A percentile compares a stretch with the other conserved stretches of the same genome.
Evolutionary conservation across 2,113 vertebrate species (phyloP).

Genomic region (Nematolebias whitei): DNA sequence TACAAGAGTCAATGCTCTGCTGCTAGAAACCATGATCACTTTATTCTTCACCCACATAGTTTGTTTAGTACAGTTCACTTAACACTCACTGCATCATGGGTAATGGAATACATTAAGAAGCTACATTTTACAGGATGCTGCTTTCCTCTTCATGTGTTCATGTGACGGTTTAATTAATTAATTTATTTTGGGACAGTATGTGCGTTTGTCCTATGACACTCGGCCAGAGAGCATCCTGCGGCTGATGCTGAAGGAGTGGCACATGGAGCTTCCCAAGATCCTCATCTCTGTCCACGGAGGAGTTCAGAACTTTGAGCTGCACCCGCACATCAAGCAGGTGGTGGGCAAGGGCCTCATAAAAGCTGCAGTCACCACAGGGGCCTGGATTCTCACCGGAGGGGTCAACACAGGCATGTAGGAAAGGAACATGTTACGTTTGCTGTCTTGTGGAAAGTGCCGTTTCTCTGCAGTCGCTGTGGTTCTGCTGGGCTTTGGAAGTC

Average conservation of each 20-base stretch:
- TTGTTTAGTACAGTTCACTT: no score
- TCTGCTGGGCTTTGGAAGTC: neutral
- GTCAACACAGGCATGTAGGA: slow-evolving; percentile 90
- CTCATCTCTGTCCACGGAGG: slow-evolving; percentile 98
- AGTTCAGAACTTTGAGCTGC: slow-evolving; percentile 98
- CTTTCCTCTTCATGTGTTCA: no score
- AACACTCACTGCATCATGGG: no score
- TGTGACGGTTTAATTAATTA: neutral
- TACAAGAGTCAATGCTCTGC: slow-evolving; percentile 42
- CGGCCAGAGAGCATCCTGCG: slow-evolving; percentile 93
- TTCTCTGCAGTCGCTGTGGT: neutral
- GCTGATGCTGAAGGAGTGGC: slow-evolving; percentile 98
- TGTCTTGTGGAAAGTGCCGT: neutral
- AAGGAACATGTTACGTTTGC: neutral
- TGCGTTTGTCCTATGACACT: slow-evolving; percentile 91
- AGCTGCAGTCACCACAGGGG: slow-evolving; percentile 97
- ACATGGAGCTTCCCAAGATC: slow-evolving; percentile 98
- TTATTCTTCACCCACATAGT: no score
- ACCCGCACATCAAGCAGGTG: slow-evolving; percentile 96
- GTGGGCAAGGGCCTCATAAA: slow-evolving; percentile 98
- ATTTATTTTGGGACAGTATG: slow-evolving; percentile 82
- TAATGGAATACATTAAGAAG: no score
- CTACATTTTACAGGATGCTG: no score
- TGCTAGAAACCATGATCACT: no score
- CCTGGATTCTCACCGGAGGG: slow-evolving; percentile 98